Percentiles rank a stretch among this genome's conserved stretches.
phyloP scores from a whole-genome alignment of 64 coral and sea anemone genomes.

The Pocillopora damicornis region DNA sequence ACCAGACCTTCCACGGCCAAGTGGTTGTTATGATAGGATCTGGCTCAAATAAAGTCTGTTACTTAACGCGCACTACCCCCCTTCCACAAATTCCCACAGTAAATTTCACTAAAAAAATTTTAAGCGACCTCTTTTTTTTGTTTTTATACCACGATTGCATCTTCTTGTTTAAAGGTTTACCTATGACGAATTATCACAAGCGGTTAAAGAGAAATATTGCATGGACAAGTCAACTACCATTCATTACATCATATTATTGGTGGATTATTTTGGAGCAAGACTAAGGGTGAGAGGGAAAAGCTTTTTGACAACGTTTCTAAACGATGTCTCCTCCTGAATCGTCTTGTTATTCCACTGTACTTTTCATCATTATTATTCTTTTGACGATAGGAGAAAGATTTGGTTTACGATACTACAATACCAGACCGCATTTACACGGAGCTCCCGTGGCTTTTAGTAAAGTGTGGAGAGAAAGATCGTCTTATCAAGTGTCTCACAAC shows the following conservation, averaged over 20 bases:
- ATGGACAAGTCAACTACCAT: conserved; percentile 23
- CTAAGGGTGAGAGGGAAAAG: conserved; percentile 11
- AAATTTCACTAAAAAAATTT: too few relatives aligned
- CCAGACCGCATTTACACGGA: conserved; percentile 52
- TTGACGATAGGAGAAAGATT: conserved; percentile 39
- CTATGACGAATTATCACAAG: conserved; percentile 34
- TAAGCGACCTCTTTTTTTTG: too few relatives aligned
- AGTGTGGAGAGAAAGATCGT: conserved; percentile 62
- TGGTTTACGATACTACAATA: conserved; percentile 57
- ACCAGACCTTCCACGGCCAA: too few relatives aligned
- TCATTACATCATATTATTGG: conserved; percentile 17
- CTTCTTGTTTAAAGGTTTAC: conserved; percentile 39
- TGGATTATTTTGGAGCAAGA: conserved; percentile 44
- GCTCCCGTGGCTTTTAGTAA: conserved; percentile 70
- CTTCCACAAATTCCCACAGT: too few relatives aligned
- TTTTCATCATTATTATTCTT: neutral
- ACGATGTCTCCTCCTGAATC: neutral
- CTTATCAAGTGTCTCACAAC: conserved; percentile 56
- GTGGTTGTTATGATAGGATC: too few relatives aligned
- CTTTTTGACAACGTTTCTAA: neutral
- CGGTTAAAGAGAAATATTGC: conserved; percentile 41
- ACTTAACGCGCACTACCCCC: too few relatives aligned
- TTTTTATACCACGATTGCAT: too few relatives aligned
- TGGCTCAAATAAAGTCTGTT: too few relatives aligned
- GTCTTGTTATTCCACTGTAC: neutral